A percentile compares a stretch with the other conserved stretches of the same genome.
Conservation (phyloP, 2,113 vertebrate genomes). For the Myiozetetes cayanensis region DNA sequence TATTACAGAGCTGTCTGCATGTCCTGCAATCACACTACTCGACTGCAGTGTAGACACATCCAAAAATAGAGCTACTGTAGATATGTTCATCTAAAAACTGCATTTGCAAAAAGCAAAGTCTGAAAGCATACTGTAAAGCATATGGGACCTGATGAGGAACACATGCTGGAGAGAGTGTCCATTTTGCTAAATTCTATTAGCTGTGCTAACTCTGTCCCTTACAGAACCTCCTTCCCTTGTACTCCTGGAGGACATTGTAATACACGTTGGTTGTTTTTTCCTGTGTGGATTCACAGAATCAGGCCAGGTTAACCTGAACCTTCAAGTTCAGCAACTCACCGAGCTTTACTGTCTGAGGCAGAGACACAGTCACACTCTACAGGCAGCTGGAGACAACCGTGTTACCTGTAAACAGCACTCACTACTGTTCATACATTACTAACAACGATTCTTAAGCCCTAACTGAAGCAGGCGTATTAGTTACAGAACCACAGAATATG, state of each 20-base stretch:
- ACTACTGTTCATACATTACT: background rate
- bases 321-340: background rate
- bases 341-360: background rate
- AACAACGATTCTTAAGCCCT: accelerated
- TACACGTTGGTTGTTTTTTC: background rate
- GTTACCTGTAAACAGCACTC: background rate
- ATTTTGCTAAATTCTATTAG: background rate
- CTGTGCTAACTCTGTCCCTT: background rate
- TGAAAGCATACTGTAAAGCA: background rate
- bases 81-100: background rate
- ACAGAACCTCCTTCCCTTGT: background rate
- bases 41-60: background rate
- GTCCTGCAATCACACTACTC: background rate
- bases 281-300: background rate
- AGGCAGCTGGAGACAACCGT: background rate
- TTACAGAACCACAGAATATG: background rate
- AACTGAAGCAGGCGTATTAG: background rate
- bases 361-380: background rate
- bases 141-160: slow-evolving; percentile 17
- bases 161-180: background rate
- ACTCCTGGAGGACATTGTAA: background rate
- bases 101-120: background rate
- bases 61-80: slow-evolving; percentile 26
- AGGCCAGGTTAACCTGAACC: background rate
- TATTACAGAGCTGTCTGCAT: background rate